These are phyloP conservation scores for Caenorhabditis parvicauda DNA, from an alignment of 2,888 invertebrate genomes.

Conservation along the genomic window DNA sequence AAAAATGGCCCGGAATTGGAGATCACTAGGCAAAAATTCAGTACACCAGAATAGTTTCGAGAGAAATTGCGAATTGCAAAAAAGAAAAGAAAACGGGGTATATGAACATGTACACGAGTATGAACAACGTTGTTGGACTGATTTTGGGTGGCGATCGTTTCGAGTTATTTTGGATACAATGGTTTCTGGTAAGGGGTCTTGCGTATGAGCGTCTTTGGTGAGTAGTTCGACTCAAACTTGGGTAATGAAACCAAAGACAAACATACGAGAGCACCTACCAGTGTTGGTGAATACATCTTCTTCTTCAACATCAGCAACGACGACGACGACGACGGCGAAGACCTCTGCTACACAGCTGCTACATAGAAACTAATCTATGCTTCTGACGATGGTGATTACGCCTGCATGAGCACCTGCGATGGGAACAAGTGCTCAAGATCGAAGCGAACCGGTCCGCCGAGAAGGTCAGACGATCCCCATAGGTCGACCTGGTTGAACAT, in stretches of 20 bases:
- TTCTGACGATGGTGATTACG: too few species aligned
- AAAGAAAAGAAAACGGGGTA: constrained; percentile 1
- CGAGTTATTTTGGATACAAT: too few species aligned
- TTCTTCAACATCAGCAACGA: constrained; percentile 11
- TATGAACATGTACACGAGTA: constrained; percentile 14
- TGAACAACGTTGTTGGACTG: constrained; percentile 12
- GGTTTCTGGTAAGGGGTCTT: too few species aligned
- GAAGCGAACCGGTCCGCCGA: constrained; percentile 26
- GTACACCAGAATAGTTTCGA: constrained; percentile 18
- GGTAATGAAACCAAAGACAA: too few species aligned
- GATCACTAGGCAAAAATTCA: constrained; percentile 34
- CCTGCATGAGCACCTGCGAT: constrained; percentile 35
- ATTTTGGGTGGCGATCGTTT: constrained; percentile 1
- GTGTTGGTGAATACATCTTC: constrained; percentile 4
- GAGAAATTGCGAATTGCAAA: background rate
- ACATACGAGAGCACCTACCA: too few species aligned
- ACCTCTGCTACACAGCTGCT: too few species aligned
- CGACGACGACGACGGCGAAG: background rate
- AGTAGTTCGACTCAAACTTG: too few species aligned
- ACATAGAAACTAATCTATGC: too few species aligned
- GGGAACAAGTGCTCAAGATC: constrained; percentile 36
- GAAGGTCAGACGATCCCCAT: constrained; percentile 22
- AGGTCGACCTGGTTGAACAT: constrained; percentile 21
- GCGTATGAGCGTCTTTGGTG: too few species aligned
- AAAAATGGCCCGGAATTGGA: constrained; percentile 22